Evolutionary conservation across 2,888 invertebrate species (phyloP), one percentile per base, ranked within the genome.

Genomic region (Catotricha subobsoleta): DNA sequence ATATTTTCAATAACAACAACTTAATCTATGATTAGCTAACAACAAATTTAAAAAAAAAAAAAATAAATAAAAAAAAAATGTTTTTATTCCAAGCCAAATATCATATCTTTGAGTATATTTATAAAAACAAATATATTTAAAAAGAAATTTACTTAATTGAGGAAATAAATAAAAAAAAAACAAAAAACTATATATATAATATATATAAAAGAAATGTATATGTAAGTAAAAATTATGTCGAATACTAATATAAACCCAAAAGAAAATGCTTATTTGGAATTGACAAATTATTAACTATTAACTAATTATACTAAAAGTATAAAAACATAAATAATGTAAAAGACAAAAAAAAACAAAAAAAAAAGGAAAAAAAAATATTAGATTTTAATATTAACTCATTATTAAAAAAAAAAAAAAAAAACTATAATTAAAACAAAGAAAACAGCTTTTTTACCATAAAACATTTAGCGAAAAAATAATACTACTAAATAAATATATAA

Each of bases 191-290:
- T n/a, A n/a, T n/a, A n/a, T 23, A n/a, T 13, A n/a, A 36, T 36
- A 13, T 23, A 21, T 12, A 36, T 13, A 8, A 23, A 35, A 35
- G 5, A 20, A 21, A 13, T 13, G 10, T 23, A 36, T 13, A 3
- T 19, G 20, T 36, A 23, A 36, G 23, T 23, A 13, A 23, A 23
- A 2, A 12, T 23, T 36, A 21, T 12, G 25, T 28, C 27, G 16
- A 29, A 29, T 18, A 36, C 12, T 20, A 34, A 16, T 36, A 28
- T 6, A 39, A 29, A 12, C 23, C 20, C 13, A 40, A 40, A 40
- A 37, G 18, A 40, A 37, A 37, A 43, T 40, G 40, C 43, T 40
- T 40, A 30, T 43, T 43, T 33, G 43, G 40, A 43, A 43, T 43
- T 43, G 43, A 43, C 29, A 29, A 40, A 40, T 15, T 21, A 30